Evolutionary conservation across 35 echinoderm and acorn worm genomes (phyloP), one percentile per base, ranked within the genome.

Genomic region (Apostichopus californicus): DNA sequence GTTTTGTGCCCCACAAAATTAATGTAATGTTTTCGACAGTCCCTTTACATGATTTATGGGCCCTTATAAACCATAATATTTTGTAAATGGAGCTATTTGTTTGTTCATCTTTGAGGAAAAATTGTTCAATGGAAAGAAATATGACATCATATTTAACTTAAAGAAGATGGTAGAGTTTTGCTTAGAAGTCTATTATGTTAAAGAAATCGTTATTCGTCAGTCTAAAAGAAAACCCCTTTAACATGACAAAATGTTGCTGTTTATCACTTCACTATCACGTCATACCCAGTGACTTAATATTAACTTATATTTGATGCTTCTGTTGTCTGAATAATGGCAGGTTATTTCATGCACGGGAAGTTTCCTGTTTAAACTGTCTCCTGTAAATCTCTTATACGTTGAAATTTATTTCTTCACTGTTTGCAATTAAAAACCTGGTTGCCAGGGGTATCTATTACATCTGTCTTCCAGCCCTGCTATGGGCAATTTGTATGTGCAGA

Each of bases 381-480:
- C 7, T 59, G 57, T 56, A 85, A 85, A 55, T 59, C 81, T 59
- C 17, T 57, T 23, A 6, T 46, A 6, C 57, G 55, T 22, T 52
- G n/a, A 85, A 85, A 85, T 58, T 85, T 85, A 58, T 58, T 23
- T 85, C 52, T 59, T 63, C 58, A 58, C 81, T 85, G 55, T 85
- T 56, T 85, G 81, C 57, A 85, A 85, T 85, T 85, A 85, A 85
- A 83, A 85, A 85, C 81, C 21, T 58, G 23, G 56, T 85, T 85
- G 54, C 81, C 54, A 4, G 54, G 15, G 81, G 56, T 85, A 85
- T 85, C 81, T 22, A n/a, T 85, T 58, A 58, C 81, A 85, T 20
- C 24, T 85, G 18, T 59, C 81, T 59, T 85, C 81, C 81, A 85
- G 57, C 54, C 21, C 81, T 58, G 56, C 81, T 85, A 85, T 59